These are phyloP conservation scores for Strigamia transsilvanica DNA, from an alignment of 2,888 invertebrate species.

Conservation along the genomic window DNA sequence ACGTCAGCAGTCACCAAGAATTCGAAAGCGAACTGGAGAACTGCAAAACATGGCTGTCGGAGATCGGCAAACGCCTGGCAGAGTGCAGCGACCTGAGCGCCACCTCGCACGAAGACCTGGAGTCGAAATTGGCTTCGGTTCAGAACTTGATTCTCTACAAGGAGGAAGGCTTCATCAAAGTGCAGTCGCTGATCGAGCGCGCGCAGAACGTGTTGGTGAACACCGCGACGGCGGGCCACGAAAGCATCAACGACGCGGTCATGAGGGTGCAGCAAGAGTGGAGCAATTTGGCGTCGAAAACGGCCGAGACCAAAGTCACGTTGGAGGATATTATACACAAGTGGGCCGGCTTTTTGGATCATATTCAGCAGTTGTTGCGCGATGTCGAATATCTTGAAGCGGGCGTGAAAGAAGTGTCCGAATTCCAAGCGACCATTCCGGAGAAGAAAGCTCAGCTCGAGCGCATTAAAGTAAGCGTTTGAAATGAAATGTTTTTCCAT, in stretches of 20 bases:
- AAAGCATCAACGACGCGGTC: conserved; percentile 82
- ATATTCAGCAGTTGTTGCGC: conserved; percentile 84
- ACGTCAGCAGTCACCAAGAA: conserved; percentile 86
- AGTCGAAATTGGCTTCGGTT: conserved; percentile 81
- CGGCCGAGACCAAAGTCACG: conserved; percentile 88
- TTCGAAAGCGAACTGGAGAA: conserved; percentile 82
- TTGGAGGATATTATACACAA: conserved; percentile 88
- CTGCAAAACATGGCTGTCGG: conserved; percentile 83
- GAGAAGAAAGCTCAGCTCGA: conserved; percentile 88
- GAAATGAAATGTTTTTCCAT: no score
- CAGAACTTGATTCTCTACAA: conserved; percentile 84
- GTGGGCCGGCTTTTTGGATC: conserved; percentile 89
- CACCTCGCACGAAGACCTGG: conserved; percentile 83
- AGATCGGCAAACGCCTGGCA: conserved; percentile 81
- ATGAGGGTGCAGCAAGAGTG: conserved; percentile 87
- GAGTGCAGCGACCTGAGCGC: conserved; percentile 85
- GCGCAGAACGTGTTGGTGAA: conserved; percentile 91
- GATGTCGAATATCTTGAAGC: conserved; percentile 80
- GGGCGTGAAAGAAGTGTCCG: conserved; percentile 76
- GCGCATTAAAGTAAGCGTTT: conserved; percentile 71
- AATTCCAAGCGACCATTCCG: conserved; percentile 80
- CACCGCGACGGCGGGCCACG: conserved; percentile 87
- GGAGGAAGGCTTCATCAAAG: conserved; percentile 89
- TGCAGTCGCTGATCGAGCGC: conserved; percentile 86
- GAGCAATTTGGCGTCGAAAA: conserved; percentile 84